These are phyloP conservation scores for Salvelinus alpinus DNA, from an alignment of 2,113 vertebrate species.

Conservation along the genomic window DNA sequence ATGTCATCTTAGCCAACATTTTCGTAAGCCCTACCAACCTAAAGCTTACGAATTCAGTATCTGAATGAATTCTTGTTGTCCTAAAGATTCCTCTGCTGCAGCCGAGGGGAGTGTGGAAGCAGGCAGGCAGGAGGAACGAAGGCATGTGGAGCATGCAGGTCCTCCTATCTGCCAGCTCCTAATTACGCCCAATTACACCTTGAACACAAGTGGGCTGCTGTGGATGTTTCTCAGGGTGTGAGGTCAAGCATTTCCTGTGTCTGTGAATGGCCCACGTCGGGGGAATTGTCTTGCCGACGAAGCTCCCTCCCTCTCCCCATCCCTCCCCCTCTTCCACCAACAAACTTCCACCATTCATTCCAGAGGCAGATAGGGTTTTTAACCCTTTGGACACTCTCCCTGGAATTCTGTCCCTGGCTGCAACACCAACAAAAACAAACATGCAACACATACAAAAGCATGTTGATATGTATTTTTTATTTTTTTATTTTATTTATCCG, in stretches of 20 bases:
- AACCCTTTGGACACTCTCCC: slow-evolving; percentile 53
- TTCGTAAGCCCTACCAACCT: slow-evolving; percentile 5
- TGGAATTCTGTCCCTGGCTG: slow-evolving; percentile 35
- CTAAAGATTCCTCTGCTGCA: slow-evolving; percentile 38
- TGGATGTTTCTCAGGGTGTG: slow-evolving; percentile 72
- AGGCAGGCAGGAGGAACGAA: slow-evolving; percentile 49
- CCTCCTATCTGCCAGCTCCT: slow-evolving; percentile 64
- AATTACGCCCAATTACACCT: slow-evolving; percentile 78
- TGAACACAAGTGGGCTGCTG: slow-evolving; percentile 75
- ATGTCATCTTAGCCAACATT: too few relatives aligned
- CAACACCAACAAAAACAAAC: slow-evolving; percentile 53
- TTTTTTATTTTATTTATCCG: too few relatives aligned
- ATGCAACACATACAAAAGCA: slow-evolving; percentile 7
- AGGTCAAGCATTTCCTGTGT: slow-evolving; percentile 79
- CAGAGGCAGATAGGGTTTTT: slow-evolving; percentile 54
- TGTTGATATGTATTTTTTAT: background rate
- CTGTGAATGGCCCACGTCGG: slow-evolving; percentile 66
- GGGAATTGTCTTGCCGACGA: slow-evolving; percentile 65
- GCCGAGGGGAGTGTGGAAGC: slow-evolving; percentile 12
- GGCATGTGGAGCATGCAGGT: slow-evolving; percentile 52
- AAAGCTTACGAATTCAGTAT: background rate
- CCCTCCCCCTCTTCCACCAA: slow-evolving; percentile 54
- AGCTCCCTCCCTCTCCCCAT: slow-evolving; percentile 43
- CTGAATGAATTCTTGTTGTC: slow-evolving; percentile 62
- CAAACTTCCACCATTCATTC: slow-evolving; percentile 59